Conservation (phyloP, 1,140 invertebrate species). For the Drosophila nebulosa region DNA sequence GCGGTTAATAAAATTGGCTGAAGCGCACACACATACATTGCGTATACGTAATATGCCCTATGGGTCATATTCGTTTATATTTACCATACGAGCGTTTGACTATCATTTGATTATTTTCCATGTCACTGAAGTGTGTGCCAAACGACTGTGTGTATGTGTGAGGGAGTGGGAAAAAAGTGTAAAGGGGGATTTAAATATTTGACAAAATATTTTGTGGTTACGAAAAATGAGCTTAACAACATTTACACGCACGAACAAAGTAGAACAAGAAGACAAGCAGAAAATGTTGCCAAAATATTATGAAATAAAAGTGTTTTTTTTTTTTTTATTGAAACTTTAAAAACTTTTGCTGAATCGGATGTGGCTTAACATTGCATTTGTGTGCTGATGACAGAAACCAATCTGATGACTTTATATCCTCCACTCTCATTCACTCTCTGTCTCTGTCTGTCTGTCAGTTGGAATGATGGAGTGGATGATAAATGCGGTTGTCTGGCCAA, state of each 20-base stretch:
- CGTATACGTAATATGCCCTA: slow-evolving; percentile 46
- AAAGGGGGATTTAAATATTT: slow-evolving; percentile 16
- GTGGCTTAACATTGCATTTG: neutral
- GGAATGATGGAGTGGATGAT: slow-evolving; percentile 18
- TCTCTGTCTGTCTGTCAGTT: neutral
- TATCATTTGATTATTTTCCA: slow-evolving; percentile 48
- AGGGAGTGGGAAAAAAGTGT: neutral
- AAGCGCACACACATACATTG: slow-evolving; percentile 26
- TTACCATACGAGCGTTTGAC: slow-evolving; percentile 44
- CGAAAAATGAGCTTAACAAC: slow-evolving; percentile 15
- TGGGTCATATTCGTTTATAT: slow-evolving; percentile 51
- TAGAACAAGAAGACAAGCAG: neutral
- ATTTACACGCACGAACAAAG: neutral
- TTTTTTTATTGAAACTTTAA: slow-evolving; percentile 11
- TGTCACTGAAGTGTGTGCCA: neutral
- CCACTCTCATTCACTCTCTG: no score
- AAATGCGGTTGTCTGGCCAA: neutral
- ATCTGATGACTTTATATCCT: slow-evolving; percentile 14
- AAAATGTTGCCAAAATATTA: neutral
- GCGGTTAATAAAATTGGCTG: slow-evolving; percentile 61
- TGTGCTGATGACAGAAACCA: slow-evolving; percentile 11
- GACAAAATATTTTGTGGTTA: slow-evolving; percentile 42
- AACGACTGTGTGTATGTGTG: neutral
- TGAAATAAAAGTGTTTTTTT: neutral
- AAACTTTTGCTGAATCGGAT: slow-evolving; percentile 1